Percentiles rank a stretch among this genome's conserved stretches.
Evolutionary conservation across 2,797 vertebrate species (phyloP).

Genomic region (Valencia hispanica): DNA sequence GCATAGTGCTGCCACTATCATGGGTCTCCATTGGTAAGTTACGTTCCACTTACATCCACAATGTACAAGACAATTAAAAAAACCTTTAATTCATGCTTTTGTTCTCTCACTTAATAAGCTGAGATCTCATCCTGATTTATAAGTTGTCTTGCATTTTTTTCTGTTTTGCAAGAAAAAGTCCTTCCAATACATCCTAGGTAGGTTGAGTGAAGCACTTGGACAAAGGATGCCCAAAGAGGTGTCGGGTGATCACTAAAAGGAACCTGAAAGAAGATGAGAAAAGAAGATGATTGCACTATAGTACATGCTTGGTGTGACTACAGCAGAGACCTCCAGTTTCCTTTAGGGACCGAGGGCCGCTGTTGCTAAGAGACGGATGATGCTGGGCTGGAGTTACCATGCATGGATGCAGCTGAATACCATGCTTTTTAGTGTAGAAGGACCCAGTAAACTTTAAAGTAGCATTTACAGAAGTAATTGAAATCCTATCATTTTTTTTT

Average conservation of each 20-base stretch:
- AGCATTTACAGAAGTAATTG: slow-evolving; percentile 56
- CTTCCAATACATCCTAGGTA: slow-evolving; percentile 77
- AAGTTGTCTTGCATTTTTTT: slow-evolving; percentile 64
- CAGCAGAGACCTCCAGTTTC: slow-evolving; percentile 83
- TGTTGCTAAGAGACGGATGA: slow-evolving; percentile 84
- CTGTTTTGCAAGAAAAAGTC: slow-evolving; percentile 68
- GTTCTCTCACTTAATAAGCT: slow-evolving; percentile 16
- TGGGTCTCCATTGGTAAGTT: neutral
- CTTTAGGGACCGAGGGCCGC: slow-evolving; percentile 81
- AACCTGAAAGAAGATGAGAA: slow-evolving; percentile 56
- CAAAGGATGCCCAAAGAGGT: slow-evolving; percentile 55
- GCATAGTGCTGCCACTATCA: neutral
- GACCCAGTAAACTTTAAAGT: slow-evolving; percentile 59
- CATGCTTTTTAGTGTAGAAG: slow-evolving; percentile 60
- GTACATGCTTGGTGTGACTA: slow-evolving; percentile 81
- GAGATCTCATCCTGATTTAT: slow-evolving; percentile 37
- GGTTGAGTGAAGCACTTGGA: slow-evolving; percentile 66
- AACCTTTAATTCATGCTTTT: neutral
- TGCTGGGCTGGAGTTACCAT: slow-evolving; percentile 78
- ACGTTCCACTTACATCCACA: too few species aligned
- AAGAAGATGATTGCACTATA: slow-evolving; percentile 80
- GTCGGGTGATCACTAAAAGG: slow-evolving; percentile 36
- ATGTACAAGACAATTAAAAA: too few species aligned
- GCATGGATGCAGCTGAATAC: slow-evolving; percentile 76
- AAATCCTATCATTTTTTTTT: slow-evolving; percentile 22